Evolutionary conservation across 2,113 vertebrate genomes (phyloP), one percentile per base, ranked within the genome.

Genomic region (Psilopsiagon aymara): DNA sequence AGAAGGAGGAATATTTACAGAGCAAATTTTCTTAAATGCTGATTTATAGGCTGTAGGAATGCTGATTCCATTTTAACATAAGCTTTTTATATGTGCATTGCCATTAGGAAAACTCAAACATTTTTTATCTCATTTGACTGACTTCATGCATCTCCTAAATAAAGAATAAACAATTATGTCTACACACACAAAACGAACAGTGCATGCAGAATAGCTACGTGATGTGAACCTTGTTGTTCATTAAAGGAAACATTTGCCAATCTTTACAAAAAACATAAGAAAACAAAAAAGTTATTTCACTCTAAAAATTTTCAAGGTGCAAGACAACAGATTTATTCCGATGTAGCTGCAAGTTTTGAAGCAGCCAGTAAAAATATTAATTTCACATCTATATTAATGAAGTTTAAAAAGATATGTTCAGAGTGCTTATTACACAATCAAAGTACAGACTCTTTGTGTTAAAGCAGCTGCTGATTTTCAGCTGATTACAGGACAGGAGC

Each of bases 161-260:
- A 96, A 95, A 49, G 95, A 97, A 86, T 88, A 91, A 47, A 47
- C 18, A 59, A 28, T 76, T 92, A 78, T 85, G 90, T 87, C 88
- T 89, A 75, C 69, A 60, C 75, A 86, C 25, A 68, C 60, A 92
- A 93, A 94, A 74, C 41, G 86, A 84, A 88, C 77, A 90, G 39
- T n/a, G 71, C 69, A 64, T 88, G 41, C 51, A 80, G 79, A 97
- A 92, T 66, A 93, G 67, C 14, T 94, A 8, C 53, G 93, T 82
- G 93, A 71, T 70, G 55, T 78, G 64, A 95, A 88, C 23, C 11
- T 84, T 82, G 33, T 25, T 94, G 62, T 95, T 96, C 95, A 64
- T 90, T 83, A 80, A 95, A 95, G 85, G 35, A 95, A 96, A 69
- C 23, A 49, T 92, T 97, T 97, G 76, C 62, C 96, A 92, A 85